A percentile compares a stretch with the other conserved stretches of the same genome.
These are phyloP conservation scores for Vespertilio murinus DNA, from an alignment of 2,797 vertebrate genomes.

Conservation along the genomic window DNA sequence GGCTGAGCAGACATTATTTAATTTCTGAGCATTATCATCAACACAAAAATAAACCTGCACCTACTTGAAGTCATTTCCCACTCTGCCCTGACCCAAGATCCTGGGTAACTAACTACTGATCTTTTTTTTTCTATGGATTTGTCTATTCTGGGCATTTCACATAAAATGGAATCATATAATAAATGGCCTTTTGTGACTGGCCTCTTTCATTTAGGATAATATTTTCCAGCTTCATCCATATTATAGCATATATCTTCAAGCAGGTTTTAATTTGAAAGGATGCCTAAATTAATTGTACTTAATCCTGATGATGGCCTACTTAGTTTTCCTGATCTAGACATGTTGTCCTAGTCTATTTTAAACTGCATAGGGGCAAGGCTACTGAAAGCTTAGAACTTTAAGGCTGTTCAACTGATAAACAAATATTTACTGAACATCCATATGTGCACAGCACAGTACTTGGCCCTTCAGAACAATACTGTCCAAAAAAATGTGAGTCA, in stretches of 20 bases:
- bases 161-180: neutral
- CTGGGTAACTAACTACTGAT: constrained; percentile 15
- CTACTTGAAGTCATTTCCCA: neutral
- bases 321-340: neutral
- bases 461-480: neutral
- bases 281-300: neutral
- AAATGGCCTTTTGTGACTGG: neutral
- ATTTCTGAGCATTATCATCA: neutral
- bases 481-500: neutral
- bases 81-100: neutral
- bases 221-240: neutral
- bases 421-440: neutral
- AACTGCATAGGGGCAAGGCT: neutral
- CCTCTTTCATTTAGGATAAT: neutral
- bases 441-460: neutral
- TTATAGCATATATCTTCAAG: neutral
- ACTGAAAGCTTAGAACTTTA: neutral
- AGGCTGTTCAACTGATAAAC: neutral
- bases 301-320: neutral
- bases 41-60: neutral
- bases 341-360: neutral
- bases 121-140: neutral
- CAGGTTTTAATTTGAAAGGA: neutral
- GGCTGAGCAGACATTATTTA: neutral
- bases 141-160: neutral